Percentiles rank a stretch among this genome's conserved stretches.
phyloP scores from a whole-genome alignment of 2,888 invertebrate species.

The Augochlorella aurata region DNA sequence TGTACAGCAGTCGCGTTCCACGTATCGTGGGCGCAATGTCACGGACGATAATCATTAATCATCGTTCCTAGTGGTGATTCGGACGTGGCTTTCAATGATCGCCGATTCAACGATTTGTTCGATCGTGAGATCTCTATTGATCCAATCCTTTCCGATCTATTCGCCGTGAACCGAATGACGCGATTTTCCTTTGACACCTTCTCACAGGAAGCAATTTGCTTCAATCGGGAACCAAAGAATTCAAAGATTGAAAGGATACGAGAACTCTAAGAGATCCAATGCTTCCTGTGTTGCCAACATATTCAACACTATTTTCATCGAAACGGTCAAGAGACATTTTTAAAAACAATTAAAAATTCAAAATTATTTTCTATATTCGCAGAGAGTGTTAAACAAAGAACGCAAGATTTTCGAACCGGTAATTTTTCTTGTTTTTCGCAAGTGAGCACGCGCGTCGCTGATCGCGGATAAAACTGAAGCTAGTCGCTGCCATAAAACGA shows the following conservation, averaged over 20 bases:
- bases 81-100: constrained; percentile 1
- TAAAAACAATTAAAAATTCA: too few relatives aligned
- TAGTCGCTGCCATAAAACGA: neutral
- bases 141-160: constrained; percentile 1
- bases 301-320: neutral
- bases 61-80: constrained; percentile 6
- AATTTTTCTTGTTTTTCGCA: neutral
- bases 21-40: constrained; percentile 29
- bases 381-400: too few relatives aligned
- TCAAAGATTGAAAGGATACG: neutral
- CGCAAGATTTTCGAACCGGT: too few relatives aligned
- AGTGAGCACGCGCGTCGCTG: neutral
- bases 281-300: neutral
- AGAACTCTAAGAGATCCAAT: neutral
- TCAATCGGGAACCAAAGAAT: neutral
- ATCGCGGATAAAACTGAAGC: neutral
- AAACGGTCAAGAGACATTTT: too few relatives aligned
- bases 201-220: neutral
- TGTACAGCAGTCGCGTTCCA: neutral
- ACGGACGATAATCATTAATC: constrained; percentile 43
- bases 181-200: neutral
- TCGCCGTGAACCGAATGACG: neutral
- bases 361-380: too few relatives aligned
- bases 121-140: neutral
- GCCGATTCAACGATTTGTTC: neutral